Evolutionary conservation across 2,113 vertebrate genomes (phyloP).

Genomic region (Chrysochloris asiatica): DNA sequence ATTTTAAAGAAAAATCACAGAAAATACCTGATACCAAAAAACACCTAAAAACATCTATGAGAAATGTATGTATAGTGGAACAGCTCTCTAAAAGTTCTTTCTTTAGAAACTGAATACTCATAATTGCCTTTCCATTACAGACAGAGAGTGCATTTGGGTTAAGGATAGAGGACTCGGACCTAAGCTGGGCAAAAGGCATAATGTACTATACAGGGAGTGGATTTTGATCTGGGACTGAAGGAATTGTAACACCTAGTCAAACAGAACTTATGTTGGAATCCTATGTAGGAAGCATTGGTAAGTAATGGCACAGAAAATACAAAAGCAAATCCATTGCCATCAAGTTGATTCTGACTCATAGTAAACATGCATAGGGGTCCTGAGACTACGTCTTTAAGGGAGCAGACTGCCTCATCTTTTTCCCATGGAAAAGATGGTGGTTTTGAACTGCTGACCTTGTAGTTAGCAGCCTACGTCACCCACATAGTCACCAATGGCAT

Average conservation of each 20-base stretch:
- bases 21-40: not conserved
- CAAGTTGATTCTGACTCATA: too few species aligned
- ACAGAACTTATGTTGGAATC: not conserved
- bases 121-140: not conserved
- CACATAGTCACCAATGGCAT: too few species aligned
- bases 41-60: not conserved
- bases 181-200: not conserved
- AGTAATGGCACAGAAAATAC: not conserved
- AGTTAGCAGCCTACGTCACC: too few species aligned
- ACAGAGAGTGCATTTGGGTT: not conserved
- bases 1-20: not conserved
- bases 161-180: not conserved
- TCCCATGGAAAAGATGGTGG: too few species aligned
- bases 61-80: not conserved
- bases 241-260: not conserved
- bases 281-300: not conserved
- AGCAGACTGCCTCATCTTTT: too few species aligned
- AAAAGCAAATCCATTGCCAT: too few species aligned
- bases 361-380: too few species aligned
- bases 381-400: too few species aligned
- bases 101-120: not conserved
- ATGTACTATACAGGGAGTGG: not conserved
- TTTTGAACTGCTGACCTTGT: too few species aligned
- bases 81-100: not conserved
- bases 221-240: not conserved